Conservation (phyloP, 2,113 vertebrate genomes). For the Xenus cinereus region DNA sequence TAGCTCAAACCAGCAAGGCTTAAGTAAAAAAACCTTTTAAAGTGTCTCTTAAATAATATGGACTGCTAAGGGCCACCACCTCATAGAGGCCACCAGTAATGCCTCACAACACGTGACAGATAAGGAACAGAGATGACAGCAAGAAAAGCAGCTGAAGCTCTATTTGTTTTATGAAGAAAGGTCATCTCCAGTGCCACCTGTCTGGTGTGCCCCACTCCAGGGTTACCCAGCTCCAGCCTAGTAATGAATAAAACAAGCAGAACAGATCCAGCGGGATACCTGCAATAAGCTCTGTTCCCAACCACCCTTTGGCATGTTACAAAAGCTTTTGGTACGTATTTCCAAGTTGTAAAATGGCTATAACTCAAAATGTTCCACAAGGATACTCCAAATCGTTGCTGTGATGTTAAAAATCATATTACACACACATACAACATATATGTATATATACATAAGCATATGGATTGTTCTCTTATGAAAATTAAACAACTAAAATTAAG, state of each 20-base stretch:
- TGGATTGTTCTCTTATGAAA: not conserved
- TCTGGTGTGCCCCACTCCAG: too few relatives aligned
- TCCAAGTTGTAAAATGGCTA: not conserved
- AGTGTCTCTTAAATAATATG: not conserved
- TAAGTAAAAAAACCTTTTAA: not conserved
- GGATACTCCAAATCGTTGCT: not conserved
- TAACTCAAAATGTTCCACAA: not conserved
- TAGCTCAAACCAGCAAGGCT: not conserved
- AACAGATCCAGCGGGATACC: not conserved
- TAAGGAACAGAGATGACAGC: rapidly evolving
- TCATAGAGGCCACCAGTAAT: not conserved
- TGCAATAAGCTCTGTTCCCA: not conserved
- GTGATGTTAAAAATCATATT: not conserved
- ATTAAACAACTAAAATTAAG: not conserved
- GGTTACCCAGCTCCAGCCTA: not conserved
- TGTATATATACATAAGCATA: not conserved
- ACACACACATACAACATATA: not conserved
- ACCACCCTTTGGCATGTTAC: not conserved
- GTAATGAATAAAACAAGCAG: not conserved
- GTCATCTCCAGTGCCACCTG: not conserved
- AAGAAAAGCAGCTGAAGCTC: not conserved
- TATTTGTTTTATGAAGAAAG: not conserved
- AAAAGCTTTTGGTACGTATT: not conserved
- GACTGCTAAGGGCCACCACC: not conserved
- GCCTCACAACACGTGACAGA: not conserved